These are phyloP conservation scores for Sylvietta virens DNA, from an alignment of 2,113 vertebrate species.

Conservation along the genomic window DNA sequence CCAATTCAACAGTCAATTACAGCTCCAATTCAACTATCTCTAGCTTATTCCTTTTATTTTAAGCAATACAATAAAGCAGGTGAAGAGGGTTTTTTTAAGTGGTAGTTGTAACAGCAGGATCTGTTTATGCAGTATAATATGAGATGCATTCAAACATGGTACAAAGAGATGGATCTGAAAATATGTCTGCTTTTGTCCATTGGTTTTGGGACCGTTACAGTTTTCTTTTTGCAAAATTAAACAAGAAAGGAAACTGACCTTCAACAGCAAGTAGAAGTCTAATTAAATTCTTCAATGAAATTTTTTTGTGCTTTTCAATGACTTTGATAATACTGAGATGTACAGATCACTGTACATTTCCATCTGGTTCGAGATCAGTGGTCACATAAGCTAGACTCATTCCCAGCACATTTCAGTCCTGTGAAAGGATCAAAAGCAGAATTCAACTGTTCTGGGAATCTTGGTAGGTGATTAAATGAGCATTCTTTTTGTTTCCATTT, in stretches of 20 bases:
- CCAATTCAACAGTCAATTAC: too few species aligned
- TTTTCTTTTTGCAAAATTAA: neutral
- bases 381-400: neutral
- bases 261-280: neutral
- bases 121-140: neutral
- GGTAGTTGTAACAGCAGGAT: neutral
- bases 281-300: neutral
- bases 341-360: neutral
- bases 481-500: neutral
- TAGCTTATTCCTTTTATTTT: neutral
- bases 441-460: neutral
- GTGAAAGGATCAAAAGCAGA: neutral
- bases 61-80: neutral
- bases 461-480: neutral
- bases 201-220: neutral
- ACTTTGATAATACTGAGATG: neutral
- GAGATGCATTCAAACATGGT: neutral
- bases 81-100: neutral
- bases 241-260: neutral
- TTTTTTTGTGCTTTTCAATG: neutral
- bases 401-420: neutral
- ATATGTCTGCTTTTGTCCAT: neutral
- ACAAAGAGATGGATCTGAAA: neutral
- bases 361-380: neutral
- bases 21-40: neutral